Percentiles rank a stretch among this genome's conserved stretches.
These are phyloP conservation scores for Drosophila micromelanica DNA, from an alignment of 1,140 invertebrate genomes.

Conservation along the genomic window DNA sequence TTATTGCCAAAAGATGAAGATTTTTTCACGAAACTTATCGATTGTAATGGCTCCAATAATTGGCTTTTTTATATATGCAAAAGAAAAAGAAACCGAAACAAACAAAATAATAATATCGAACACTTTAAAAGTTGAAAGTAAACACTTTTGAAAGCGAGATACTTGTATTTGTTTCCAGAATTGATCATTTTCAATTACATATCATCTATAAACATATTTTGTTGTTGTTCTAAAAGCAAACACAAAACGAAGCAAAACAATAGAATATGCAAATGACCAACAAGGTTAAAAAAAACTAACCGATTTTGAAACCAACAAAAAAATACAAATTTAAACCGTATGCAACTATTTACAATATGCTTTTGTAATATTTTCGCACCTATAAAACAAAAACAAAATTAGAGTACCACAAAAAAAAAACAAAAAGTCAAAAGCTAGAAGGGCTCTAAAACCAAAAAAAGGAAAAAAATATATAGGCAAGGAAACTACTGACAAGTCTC, in stretches of 20 bases:
- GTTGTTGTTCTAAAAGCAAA: constrained; percentile 82
- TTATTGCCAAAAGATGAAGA: constrained; percentile 84
- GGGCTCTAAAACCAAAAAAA: constrained; percentile 37
- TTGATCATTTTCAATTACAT: constrained; percentile 75
- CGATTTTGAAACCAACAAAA: constrained; percentile 50
- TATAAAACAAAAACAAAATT: constrained; percentile 52
- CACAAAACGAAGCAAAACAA: constrained; percentile 63
- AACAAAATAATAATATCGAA: constrained; percentile 34
- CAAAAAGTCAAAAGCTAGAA: constrained; percentile 61
- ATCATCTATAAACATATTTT: constrained; percentile 65
- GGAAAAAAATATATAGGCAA: constrained; percentile 46
- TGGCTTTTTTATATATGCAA: constrained; percentile 66
- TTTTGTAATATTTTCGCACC: constrained; percentile 82
- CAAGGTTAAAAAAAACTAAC: constrained; percentile 42
- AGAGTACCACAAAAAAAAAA: constrained; percentile 28
- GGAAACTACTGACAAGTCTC: constrained; percentile 69
- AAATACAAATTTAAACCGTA: constrained; percentile 65
- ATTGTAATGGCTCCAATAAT: constrained; percentile 84
- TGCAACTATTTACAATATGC: constrained; percentile 83
- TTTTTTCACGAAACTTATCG: constrained; percentile 85
- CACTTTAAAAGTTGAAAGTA: constrained; percentile 48
- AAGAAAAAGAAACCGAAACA: constrained; percentile 44
- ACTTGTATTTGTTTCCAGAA: constrained; percentile 78
- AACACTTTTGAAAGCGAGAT: constrained; percentile 60
- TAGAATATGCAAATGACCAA: constrained; percentile 40